Base-by-base conservation (phyloP, 2,888 invertebrate species). In the Trypoxylon attenuatum region DNA sequence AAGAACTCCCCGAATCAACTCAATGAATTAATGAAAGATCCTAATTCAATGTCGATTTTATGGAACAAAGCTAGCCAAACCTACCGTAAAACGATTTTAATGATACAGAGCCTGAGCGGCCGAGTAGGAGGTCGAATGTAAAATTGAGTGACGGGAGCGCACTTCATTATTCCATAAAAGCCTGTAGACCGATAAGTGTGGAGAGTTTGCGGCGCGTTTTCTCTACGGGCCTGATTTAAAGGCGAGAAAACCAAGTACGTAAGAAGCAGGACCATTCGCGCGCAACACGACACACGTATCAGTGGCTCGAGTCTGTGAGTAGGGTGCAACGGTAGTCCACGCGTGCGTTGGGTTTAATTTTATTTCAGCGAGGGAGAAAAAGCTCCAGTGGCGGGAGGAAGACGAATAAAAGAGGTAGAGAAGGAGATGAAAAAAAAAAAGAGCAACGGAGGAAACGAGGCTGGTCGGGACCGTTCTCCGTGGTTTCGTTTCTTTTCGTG, bases 351-450 rank as follows among this genome's bases (percentile, higher is more conserved):
- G 51, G 55, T 77, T 73, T 81, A 81, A 82, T 81, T 82, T 79
- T 77, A 80, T 82, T 82, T 77, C 71, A 69, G 49, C 65, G 71
- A 73, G 60, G 64, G 68, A 68, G 70, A 62, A 63, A n/a, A n/a
- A n/a, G n/a, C n/a, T n/a, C n/a, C n/a, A n/a, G n/a, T n/a, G n/a
- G n/a, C n/a, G n/a, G n/a, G n/a, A n/a, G n/a, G n/a, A n/a, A n/a
- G n/a, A n/a, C n/a, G n/a, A n/a, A n/a, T n/a, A n/a, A 69, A 50
- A 64, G 71, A 73, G 60, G 63, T 65, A 67, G 71, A 63, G 62
- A 65, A 62, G 55, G 50, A 55, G 19, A 56, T 49, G 50, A 16
- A 49, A 46, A 38, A n/a, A 57, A 38, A 46, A 10, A 45, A 33
- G 57, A 33, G 42, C 67, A 69, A 52, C 53, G 50, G 50, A 19